Evolutionary conservation across 64 coral and sea anemone species (phyloP), one percentile per base, ranked within the genome.

Genomic region (Pachyseris speciosa): DNA sequence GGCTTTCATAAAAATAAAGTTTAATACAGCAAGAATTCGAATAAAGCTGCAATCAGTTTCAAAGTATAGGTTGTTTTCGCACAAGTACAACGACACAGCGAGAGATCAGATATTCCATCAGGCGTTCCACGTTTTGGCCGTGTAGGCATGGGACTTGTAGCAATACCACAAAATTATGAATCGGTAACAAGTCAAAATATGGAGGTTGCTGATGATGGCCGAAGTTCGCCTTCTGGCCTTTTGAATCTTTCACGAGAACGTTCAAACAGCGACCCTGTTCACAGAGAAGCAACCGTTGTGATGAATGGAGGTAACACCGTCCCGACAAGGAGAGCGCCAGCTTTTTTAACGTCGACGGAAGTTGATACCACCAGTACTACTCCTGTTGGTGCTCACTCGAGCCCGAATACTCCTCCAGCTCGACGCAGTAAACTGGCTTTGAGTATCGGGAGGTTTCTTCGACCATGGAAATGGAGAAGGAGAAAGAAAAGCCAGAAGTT

Each of bases 401-500:
- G 20, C 34, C 77, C 77, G 16, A 55, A 17, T 61, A 81, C 77
- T 39, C 77, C 77, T 81, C 77, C 77, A 3, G 77, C 40, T 37
- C 77, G 77, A 25, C 77, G 77, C 34, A 81, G 53, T 37, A 81
- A 81, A 81, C 53, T 81, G 2, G 77, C 77, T 24, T 5, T 60
- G 9, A 81, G 51, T 60, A 81, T 81, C n/a, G 53, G 77, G 24
- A 81, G 77, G n/a, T 63, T 81, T 10, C 20, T 81, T 81, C 77
- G 77, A 25, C 77, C 77, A 5, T 81, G 77, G 77, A 81, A 81
- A 26, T 81, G 77, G 77, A 51, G 77, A 26, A 81, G 27, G 29
- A 60, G 77, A 81, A 81, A 81, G 77, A 81, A 81, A 55, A 81
- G 77, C 36, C 77, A 81, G 77, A 81, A 81, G 77, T 81, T 81